Conservation (phyloP, 2,797 vertebrate species). For the Hydrolagus colliei region DNA sequence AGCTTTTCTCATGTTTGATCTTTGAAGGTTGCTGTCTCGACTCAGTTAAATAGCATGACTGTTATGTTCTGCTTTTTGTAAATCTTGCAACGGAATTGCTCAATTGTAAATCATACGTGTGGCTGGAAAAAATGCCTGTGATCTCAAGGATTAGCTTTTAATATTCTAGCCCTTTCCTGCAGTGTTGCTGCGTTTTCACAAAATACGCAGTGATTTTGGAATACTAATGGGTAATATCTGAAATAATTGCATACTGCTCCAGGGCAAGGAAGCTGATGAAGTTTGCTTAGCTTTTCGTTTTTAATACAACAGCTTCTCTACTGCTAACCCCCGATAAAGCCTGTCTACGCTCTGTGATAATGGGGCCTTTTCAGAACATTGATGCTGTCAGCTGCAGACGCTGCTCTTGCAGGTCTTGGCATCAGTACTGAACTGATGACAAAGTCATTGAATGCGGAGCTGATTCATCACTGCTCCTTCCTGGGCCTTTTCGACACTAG, state of each 20-base stretch:
- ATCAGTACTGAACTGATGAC: background rate
- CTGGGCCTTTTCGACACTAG: background rate
- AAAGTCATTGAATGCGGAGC: background rate
- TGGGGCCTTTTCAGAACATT: background rate
- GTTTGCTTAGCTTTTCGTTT: background rate
- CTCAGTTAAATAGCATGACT: background rate
- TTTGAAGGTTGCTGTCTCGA: background rate
- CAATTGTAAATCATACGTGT: background rate
- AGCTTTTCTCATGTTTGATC: background rate
- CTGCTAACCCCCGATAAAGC: background rate
- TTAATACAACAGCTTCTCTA: slow-evolving; percentile 3
- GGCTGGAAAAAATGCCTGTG: slow-evolving; percentile 6
- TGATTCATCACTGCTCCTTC: background rate
- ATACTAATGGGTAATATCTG: background rate
- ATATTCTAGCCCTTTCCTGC: background rate
- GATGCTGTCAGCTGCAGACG: background rate
- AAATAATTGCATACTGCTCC: background rate
- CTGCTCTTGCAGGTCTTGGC: background rate
- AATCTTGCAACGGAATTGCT: background rate
- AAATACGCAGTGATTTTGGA: slow-evolving; percentile 18
- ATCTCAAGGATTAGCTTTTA: background rate
- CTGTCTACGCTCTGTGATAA: background rate
- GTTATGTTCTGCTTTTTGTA: background rate
- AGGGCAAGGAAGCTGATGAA: background rate
- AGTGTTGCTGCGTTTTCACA: background rate